Percentiles rank a stretch among this genome's conserved stretches.
phyloP scores from a whole-genome alignment of 2,888 invertebrate species.

The Melipona beecheii region DNA sequence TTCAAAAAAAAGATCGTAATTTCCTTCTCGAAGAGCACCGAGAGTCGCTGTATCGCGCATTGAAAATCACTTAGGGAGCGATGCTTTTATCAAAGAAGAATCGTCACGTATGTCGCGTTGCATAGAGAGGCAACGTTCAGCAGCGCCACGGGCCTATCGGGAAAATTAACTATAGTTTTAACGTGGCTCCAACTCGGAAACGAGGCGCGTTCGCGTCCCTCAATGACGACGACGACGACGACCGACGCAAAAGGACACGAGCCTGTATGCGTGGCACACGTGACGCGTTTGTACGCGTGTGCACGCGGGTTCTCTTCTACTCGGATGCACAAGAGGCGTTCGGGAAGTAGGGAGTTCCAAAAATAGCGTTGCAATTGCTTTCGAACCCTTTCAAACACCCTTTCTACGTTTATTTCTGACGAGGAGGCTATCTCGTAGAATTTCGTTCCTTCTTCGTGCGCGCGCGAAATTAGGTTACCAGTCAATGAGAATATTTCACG shows the following conservation, averaged over 20 bases:
- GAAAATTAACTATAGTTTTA: constrained; percentile 74
- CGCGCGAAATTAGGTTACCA: constrained; percentile 36
- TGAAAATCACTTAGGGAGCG: constrained; percentile 33
- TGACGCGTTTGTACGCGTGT: not conserved
- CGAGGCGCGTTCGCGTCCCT: constrained; percentile 47
- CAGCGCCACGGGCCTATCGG: constrained; percentile 60
- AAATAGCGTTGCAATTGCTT: constrained; percentile 51
- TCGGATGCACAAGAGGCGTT: constrained; percentile 43
- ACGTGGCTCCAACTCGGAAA: constrained; percentile 58
- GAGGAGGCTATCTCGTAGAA: not conserved
- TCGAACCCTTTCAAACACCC: constrained; percentile 40
- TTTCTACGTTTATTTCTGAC: constrained; percentile 41
- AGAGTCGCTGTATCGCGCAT: constrained; percentile 23
- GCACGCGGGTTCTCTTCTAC: constrained; percentile 7
- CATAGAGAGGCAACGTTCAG: not conserved
- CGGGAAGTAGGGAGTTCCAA: constrained; percentile 46
- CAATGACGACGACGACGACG: constrained; percentile 25
- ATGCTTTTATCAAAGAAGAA: constrained; percentile 30
- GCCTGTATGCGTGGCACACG: not conserved
- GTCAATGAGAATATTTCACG: not conserved
- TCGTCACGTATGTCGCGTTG: constrained; percentile 30
- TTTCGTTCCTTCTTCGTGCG: constrained; percentile 17
- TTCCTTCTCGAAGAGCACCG: not conserved
- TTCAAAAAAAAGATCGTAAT: not conserved
- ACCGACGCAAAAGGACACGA: not conserved